Evolutionary conservation across 2,797 vertebrate genomes (phyloP).

Genomic region (Gallinago stenura): DNA sequence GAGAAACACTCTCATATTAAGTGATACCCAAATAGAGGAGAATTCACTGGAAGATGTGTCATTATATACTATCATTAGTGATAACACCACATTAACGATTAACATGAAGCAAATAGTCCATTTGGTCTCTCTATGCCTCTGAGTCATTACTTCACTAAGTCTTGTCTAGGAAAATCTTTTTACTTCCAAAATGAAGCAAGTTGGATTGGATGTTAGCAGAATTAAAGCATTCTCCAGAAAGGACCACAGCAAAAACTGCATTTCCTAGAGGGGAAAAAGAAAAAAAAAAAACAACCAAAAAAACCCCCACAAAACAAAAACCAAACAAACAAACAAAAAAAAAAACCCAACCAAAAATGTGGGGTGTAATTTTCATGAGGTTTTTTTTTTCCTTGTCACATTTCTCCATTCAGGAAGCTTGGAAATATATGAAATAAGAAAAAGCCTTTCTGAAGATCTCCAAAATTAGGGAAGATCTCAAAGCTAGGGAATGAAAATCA

Average conservation of each 20-base stretch:
- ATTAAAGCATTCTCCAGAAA: not conserved
- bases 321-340: too few relatives aligned
- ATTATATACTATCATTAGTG: not conserved
- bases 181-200: not conserved
- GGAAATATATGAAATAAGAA: not conserved
- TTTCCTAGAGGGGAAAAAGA: not conserved
- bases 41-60: not conserved
- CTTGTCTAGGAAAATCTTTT: not conserved
- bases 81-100: constrained; percentile 9
- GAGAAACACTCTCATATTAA: not conserved
- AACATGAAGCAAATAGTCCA: not conserved
- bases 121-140: not conserved
- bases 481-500: not conserved
- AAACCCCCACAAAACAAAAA: not conserved
- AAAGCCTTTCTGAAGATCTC: not conserved
- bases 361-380: not conserved
- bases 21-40: not conserved
- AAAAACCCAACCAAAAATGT: not conserved
- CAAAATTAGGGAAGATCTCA: not conserved
- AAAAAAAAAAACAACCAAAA: not conserved
- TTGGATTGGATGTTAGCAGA: not conserved
- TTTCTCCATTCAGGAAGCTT: not conserved
- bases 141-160: not conserved
- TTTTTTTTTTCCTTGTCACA: not conserved
- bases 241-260: not conserved